Percentiles rank a stretch among this genome's conserved stretches.
These are phyloP conservation scores for Orbicella faveolata DNA, from an alignment of 64 coral and sea anemone genomes.

Conservation along the genomic window DNA sequence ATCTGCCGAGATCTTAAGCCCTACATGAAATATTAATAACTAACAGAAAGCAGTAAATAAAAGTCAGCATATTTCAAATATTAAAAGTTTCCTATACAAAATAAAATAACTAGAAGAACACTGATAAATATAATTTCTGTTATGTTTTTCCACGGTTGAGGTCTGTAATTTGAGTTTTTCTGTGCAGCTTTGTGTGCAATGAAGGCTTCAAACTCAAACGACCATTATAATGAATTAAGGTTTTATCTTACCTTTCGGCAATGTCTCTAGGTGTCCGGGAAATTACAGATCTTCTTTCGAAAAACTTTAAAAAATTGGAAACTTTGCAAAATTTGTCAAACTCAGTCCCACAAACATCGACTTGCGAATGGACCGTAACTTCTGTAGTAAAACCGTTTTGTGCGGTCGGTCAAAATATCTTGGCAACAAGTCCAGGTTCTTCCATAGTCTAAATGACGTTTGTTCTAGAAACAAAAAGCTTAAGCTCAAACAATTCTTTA, in stretches of 20 bases:
- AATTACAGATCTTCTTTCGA: too few relatives aligned
- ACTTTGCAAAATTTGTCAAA: background rate
- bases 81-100: background rate
- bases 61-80: background rate
- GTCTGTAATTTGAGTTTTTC: too few relatives aligned
- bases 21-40: conserved; percentile 17
- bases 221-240: background rate
- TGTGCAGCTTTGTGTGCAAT: too few relatives aligned
- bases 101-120: too few relatives aligned
- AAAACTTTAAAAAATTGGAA: background rate
- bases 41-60: background rate
- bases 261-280: too few relatives aligned
- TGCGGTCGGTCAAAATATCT: conserved; percentile 4
- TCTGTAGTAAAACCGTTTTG: background rate
- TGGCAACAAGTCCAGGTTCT: conserved; percentile 1
- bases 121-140: too few relatives aligned
- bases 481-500: background rate
- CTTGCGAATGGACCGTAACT: background rate
- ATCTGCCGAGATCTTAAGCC: too few relatives aligned
- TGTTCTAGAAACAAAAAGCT: background rate
- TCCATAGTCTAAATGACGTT: background rate
- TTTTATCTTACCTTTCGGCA: background rate
- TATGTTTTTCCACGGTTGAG: too few relatives aligned
- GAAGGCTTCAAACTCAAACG: too few relatives aligned
- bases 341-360: background rate